These are phyloP conservation scores for Timandra comae DNA, from an alignment of 2,888 invertebrate genomes.

Conservation along the genomic window DNA sequence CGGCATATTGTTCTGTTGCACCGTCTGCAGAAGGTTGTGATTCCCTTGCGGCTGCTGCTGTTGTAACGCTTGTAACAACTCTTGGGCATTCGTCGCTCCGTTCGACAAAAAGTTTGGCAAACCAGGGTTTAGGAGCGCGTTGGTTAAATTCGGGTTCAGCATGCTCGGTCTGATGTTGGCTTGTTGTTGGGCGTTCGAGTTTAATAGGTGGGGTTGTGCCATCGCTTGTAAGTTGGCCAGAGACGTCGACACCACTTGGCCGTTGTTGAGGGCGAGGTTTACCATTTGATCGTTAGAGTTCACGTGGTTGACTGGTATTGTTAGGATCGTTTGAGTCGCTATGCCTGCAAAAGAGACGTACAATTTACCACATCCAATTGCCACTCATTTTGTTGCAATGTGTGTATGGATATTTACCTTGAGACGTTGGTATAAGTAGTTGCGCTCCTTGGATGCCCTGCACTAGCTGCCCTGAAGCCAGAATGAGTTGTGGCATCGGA, in stretches of 20 bases:
- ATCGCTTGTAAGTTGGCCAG: constrained; percentile 87
- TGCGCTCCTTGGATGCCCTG: constrained; percentile 96
- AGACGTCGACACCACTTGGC: constrained; percentile 90
- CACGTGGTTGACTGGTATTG: constrained; percentile 94
- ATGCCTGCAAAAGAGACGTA: constrained; percentile 79
- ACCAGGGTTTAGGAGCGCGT: constrained; percentile 82
- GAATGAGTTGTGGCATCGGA: constrained; percentile 92
- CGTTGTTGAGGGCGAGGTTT: constrained; percentile 88
- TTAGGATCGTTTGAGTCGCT: constrained; percentile 95
- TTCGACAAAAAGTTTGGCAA: constrained; percentile 85
- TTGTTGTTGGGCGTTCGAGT: constrained; percentile 75
- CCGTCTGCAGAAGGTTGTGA: constrained; percentile 66
- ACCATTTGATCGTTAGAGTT: constrained; percentile 86
- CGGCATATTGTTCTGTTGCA: constrained; percentile 66
- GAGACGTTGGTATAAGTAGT: constrained; percentile 95
- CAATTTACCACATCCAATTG: too few relatives aligned
- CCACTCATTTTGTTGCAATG: too few relatives aligned
- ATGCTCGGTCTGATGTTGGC: constrained; percentile 66
- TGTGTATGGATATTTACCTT: too few relatives aligned
- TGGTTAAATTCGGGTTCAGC: constrained; percentile 79
- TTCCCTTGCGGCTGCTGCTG: constrained; percentile 74
- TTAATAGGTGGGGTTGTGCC: constrained; percentile 82
- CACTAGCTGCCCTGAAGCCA: constrained; percentile 93
- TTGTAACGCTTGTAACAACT: constrained; percentile 81
- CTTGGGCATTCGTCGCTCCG: constrained; percentile 82